phyloP scores from a whole-genome alignment of 2,113 vertebrate genomes.

The Aviceda subcristata region DNA sequence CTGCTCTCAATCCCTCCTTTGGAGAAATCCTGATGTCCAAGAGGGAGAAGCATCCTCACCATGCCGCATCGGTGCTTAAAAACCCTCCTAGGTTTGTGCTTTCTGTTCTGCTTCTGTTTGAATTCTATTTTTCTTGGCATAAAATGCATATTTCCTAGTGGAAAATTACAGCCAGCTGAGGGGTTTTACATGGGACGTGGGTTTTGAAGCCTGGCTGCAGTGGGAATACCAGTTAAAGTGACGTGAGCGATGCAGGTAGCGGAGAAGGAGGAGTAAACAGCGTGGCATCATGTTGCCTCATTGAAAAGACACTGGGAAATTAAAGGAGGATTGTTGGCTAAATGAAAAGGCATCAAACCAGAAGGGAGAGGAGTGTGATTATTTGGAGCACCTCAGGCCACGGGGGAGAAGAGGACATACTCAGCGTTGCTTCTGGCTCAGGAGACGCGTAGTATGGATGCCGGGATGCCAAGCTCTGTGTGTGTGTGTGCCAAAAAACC shows the following conservation, averaged over 20 bases:
- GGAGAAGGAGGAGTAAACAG: not conserved
- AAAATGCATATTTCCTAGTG: not conserved
- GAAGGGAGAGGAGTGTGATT: not conserved
- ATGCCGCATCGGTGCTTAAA: fast-evolving
- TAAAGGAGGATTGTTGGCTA: not conserved
- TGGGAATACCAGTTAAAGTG: not conserved
- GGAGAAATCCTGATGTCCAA: not conserved
- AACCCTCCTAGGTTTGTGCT: not conserved
- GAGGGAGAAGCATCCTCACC: not conserved
- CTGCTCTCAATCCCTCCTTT: not conserved
- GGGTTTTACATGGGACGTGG: not conserved
- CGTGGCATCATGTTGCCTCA: not conserved
- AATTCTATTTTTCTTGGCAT: not conserved
- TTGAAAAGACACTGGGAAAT: not conserved
- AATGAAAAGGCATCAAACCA: not conserved
- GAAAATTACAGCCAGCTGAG: not conserved
- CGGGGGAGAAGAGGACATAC: not conserved
- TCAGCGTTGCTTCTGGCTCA: not conserved
- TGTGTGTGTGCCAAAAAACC: not conserved
- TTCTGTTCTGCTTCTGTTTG: not conserved
- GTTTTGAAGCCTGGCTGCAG: not conserved
- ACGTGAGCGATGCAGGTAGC: not conserved
- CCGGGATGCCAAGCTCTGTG: not conserved
- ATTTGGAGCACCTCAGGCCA: not conserved
- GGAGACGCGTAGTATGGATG: not conserved